These are phyloP conservation scores for Dendrocopos noguchii DNA, from an alignment of 2,113 vertebrate species.

Conservation along the genomic window DNA sequence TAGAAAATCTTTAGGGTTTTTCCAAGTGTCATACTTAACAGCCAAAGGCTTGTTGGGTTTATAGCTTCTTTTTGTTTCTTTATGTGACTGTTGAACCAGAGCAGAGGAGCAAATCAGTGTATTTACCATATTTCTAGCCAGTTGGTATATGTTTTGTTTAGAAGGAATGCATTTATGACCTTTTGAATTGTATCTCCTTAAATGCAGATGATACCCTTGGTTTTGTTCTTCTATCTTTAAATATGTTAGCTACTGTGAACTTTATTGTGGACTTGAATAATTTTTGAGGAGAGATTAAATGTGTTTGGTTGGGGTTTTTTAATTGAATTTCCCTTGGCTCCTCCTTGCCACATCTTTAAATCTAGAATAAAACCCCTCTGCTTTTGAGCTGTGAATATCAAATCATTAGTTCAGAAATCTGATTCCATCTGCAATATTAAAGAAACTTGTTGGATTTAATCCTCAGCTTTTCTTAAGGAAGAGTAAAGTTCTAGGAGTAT, in stretches of 20 bases:
- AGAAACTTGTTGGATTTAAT: background rate
- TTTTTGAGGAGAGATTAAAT: conserved; percentile 26
- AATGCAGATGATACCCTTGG: background rate
- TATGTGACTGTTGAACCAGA: background rate
- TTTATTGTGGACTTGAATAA: background rate
- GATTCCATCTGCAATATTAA: background rate
- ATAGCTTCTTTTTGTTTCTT: background rate
- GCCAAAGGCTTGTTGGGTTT: background rate
- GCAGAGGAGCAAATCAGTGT: background rate
- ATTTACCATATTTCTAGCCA: background rate
- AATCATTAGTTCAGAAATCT: conserved; percentile 17
- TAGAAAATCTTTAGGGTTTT: background rate
- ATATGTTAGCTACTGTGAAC: background rate
- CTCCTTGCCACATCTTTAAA: background rate
- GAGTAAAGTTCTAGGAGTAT: background rate
- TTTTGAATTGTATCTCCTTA: background rate
- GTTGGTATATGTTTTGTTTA: background rate
- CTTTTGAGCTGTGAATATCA: conserved; percentile 28
- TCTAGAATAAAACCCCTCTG: background rate
- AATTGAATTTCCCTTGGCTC: conserved; percentile 22
- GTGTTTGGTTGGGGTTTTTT: background rate
- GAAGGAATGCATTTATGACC: background rate
- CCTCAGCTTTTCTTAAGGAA: background rate
- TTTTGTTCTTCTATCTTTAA: background rate
- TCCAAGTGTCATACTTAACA: background rate